A percentile compares a stretch with the other conserved stretches of the same genome.
phyloP scores from a whole-genome alignment of 2,888 invertebrate genomes.

The Arctia plantaginis region DNA sequence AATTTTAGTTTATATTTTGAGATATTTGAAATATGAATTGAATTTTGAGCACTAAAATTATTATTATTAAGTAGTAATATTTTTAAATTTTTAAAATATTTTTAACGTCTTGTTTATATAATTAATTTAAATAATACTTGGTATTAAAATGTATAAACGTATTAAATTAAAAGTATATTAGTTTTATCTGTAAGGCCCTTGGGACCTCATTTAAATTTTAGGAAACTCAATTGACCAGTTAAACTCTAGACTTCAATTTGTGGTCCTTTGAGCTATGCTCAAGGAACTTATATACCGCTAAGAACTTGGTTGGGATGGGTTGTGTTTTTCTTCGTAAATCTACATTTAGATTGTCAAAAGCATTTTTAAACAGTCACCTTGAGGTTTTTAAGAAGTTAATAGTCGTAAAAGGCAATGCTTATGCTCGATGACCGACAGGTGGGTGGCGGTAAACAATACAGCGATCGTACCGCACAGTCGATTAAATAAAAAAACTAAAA shows the following conservation, averaged over 20 bases:
- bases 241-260: neutral
- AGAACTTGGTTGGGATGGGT: neutral
- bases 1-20: slow-evolving; percentile 28
- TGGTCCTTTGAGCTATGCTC: neutral
- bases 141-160: too few species aligned
- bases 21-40: neutral
- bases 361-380: neutral
- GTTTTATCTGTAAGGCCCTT: neutral
- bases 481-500: slow-evolving; percentile 7
- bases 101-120: too few species aligned
- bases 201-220: neutral
- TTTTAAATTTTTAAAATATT: too few species aligned
- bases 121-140: too few species aligned
- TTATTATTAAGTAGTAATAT: neutral
- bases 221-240: neutral
- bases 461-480: neutral
- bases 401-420: neutral
- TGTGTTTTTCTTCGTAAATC: neutral
- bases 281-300: neutral
- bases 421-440: neutral
- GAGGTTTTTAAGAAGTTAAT: neutral
- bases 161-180: too few species aligned
- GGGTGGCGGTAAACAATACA: neutral
- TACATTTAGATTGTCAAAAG: neutral
- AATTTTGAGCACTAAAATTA: neutral